Conservation (phyloP, 2,113 vertebrate genomes). For the Pachypanchax playfairii region DNA sequence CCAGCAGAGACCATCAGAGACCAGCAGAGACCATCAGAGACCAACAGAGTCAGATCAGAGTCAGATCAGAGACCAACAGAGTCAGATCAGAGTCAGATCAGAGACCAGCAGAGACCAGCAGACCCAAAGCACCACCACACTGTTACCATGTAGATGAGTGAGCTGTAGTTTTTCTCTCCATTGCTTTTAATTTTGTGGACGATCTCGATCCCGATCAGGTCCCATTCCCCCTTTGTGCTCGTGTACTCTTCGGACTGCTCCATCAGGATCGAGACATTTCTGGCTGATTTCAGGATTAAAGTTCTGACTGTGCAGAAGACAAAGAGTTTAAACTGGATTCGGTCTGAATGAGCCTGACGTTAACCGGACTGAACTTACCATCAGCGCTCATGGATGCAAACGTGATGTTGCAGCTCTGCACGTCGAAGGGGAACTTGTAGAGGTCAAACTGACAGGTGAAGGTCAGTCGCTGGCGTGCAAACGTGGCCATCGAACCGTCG, state of each 20-base stretch:
- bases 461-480: constrained; percentile 22
- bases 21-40: too few species aligned
- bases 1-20: too few species aligned
- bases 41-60: too few species aligned
- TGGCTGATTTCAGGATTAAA: not conserved
- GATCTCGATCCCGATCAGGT: constrained; percentile 10
- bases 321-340: not conserved
- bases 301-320: not conserved
- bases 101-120: too few species aligned
- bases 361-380: not conserved
- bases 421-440: constrained; percentile 64
- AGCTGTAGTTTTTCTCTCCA: not conserved
- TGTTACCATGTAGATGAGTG: constrained; percentile 25
- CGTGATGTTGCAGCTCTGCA: constrained; percentile 48
- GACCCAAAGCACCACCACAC: too few species aligned
- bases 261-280: rapidly evolving
- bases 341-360: not conserved
- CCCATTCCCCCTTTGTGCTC: constrained; percentile 67
- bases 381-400: constrained; percentile 10
- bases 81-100: too few species aligned
- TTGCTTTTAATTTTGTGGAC: rapidly evolving
- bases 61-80: too few species aligned
- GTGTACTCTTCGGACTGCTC: not conserved
- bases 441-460: constrained; percentile 58
- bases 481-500: rapidly evolving